phyloP scores from a whole-genome alignment of 2,888 invertebrate species.

The Phytoseiulus persimilis region DNA sequence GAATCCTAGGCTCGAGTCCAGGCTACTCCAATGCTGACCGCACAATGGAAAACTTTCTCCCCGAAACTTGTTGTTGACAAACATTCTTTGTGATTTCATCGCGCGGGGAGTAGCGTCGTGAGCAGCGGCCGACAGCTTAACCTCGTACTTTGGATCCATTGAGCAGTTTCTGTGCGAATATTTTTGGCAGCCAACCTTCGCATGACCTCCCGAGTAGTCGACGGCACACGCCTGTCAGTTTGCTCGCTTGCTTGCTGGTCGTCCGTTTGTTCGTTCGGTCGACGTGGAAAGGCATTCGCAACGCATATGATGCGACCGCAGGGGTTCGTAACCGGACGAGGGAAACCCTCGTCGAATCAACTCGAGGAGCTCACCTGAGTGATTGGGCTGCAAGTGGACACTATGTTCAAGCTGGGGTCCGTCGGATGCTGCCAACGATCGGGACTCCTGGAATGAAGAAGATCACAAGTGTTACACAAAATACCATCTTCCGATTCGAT shows the following conservation, averaged over 20 bases:
- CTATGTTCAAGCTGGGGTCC: not conserved
- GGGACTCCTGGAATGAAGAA: not conserved
- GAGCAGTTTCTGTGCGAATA: not conserved
- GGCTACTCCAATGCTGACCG: no score
- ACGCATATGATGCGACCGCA: not conserved
- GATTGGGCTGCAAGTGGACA: not conserved
- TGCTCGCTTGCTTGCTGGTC: not conserved
- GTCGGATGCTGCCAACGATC: not conserved
- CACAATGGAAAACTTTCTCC: no score
- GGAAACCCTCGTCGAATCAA: not conserved
- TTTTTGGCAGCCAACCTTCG: not conserved
- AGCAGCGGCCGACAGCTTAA: not conserved
- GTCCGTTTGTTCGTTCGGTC: not conserved
- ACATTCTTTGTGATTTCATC: not conserved
- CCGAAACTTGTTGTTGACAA: not conserved
- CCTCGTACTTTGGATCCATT: not conserved
- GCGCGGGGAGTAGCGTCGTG: not conserved
- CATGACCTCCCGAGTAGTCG: not conserved
- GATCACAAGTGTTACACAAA: no score
- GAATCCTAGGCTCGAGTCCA: no score
- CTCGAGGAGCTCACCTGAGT: not conserved
- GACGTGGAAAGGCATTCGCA: not conserved
- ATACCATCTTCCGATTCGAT: no score
- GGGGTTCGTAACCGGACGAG: not conserved
- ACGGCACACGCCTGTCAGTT: not conserved